These are phyloP conservation scores for Oscheius sp. DNA, from an alignment of 2,888 invertebrate species.

Conservation along the genomic window DNA sequence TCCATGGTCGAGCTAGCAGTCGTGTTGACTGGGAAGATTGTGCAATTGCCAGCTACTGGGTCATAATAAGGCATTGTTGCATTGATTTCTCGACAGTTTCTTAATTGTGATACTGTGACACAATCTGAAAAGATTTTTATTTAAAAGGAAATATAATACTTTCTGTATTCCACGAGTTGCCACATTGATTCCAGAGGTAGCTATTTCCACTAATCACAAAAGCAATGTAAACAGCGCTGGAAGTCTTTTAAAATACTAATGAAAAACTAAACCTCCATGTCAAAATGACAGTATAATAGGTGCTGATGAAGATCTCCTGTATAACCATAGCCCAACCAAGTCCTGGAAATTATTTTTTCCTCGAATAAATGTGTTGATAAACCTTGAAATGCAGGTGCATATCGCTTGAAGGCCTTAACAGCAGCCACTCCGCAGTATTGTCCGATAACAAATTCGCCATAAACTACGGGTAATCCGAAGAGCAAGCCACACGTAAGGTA, in stretches of 20 bases:
- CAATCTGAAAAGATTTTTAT: background rate
- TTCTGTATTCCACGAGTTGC: conserved; percentile 2
- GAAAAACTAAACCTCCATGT: no score
- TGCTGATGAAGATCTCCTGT: conserved; percentile 9
- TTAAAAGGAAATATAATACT: background rate
- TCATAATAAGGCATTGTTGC: background rate
- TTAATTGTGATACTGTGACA: background rate
- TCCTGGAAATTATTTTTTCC: background rate
- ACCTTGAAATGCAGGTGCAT: conserved; percentile 29
- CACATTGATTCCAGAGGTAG: background rate
- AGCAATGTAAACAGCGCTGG: background rate
- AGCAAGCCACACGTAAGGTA: conserved; percentile 70
- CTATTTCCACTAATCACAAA: background rate
- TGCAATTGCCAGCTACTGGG: background rate
- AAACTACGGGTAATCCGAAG: conserved; percentile 70
- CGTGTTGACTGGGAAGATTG: background rate
- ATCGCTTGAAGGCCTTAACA: background rate
- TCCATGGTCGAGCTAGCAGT: background rate
- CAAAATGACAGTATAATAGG: conserved; percentile 4
- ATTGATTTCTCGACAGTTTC: background rate
- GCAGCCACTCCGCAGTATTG: conserved; percentile 45
- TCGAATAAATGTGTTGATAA: background rate
- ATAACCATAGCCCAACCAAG: conserved; percentile 7
- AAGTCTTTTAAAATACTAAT: no score
- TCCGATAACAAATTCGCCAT: conserved; percentile 70